Conservation (phyloP, 2,113 vertebrate genomes). For the Nothobranchius furzeri region DNA sequence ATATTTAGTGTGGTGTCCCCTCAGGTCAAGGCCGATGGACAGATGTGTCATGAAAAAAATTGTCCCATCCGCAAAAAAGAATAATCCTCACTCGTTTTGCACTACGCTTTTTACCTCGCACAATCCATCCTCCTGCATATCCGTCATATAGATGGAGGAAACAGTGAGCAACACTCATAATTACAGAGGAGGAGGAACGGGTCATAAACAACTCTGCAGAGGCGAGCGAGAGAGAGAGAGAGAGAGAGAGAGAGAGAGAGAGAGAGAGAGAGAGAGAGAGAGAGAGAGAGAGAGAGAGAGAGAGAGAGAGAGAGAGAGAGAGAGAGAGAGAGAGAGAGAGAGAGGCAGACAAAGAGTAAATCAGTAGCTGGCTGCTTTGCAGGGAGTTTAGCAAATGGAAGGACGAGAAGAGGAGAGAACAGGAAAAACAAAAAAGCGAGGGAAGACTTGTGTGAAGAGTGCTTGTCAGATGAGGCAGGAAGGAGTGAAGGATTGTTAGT, state of each 20-base stretch:
- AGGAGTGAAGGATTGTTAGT: neutral
- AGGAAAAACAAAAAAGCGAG: neutral
- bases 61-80: constrained; percentile 21
- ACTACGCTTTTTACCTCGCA: constrained; percentile 30
- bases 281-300: too few relatives aligned
- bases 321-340: neutral
- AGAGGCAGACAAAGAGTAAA: constrained; percentile 10
- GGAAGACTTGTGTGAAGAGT: constrained; percentile 13
- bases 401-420: neutral
- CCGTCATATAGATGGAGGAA: constrained; percentile 50
- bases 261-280: too few relatives aligned
- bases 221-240: constrained; percentile 9
- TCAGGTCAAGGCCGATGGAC: constrained; percentile 66
- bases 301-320: neutral
- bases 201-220: constrained; percentile 43
- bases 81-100: constrained; percentile 37
- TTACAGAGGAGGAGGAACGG: constrained; percentile 51
- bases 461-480: constrained; percentile 13
- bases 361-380: constrained; percentile 12
- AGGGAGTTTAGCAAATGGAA: constrained; percentile 10
- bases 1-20: constrained; percentile 53
- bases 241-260: too few relatives aligned
- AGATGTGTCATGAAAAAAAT: constrained; percentile 59
- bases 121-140: constrained; percentile 49
- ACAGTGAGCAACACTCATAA: constrained; percentile 56